These are phyloP conservation scores for Pseudorhombus dupliciocellatus DNA, from an alignment of 2,113 vertebrate species.

Conservation along the genomic window DNA sequence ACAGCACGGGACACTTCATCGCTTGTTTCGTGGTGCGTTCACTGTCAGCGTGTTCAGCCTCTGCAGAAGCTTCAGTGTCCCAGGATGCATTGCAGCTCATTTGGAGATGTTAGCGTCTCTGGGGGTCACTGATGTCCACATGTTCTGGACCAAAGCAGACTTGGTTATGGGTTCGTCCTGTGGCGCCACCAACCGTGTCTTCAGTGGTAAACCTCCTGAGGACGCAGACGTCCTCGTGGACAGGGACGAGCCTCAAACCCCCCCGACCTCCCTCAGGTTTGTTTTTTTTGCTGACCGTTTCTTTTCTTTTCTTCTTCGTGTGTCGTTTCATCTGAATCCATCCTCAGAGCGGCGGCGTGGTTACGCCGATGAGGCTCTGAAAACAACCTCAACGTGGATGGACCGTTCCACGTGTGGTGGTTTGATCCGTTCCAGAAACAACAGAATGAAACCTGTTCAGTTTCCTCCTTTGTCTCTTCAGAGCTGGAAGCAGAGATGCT, in stretches of 20 bases:
- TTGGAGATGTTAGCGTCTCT: too few relatives aligned
- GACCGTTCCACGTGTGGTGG: constrained; percentile 20
- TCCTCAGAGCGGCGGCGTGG: constrained; percentile 58
- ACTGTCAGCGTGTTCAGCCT: too few relatives aligned
- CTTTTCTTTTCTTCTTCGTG: constrained; percentile 33
- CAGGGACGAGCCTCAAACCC: too few relatives aligned
- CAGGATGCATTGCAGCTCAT: too few relatives aligned
- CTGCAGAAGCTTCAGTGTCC: too few relatives aligned
- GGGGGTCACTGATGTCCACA: too few relatives aligned
- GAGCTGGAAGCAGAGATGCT: too few relatives aligned
- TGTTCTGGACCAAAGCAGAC: too few relatives aligned
- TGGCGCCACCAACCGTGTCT: constrained; percentile 52
- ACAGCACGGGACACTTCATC: not conserved
- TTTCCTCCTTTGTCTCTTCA: too few relatives aligned
- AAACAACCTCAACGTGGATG: not conserved
- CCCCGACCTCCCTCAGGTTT: too few relatives aligned
- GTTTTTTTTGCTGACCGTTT: constrained; percentile 67
- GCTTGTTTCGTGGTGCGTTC: too few relatives aligned
- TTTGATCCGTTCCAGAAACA: constrained; percentile 36
- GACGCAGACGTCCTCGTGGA: not conserved
- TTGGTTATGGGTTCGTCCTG: constrained; percentile 24
- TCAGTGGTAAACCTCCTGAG: constrained; percentile 3
- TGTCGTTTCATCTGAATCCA: constrained; percentile 40
- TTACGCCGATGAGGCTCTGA: constrained; percentile 50
- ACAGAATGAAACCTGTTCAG: not conserved